phyloP scores from a whole-genome alignment of 1,140 invertebrate species.

The Sesamia nonagrioides region DNA sequence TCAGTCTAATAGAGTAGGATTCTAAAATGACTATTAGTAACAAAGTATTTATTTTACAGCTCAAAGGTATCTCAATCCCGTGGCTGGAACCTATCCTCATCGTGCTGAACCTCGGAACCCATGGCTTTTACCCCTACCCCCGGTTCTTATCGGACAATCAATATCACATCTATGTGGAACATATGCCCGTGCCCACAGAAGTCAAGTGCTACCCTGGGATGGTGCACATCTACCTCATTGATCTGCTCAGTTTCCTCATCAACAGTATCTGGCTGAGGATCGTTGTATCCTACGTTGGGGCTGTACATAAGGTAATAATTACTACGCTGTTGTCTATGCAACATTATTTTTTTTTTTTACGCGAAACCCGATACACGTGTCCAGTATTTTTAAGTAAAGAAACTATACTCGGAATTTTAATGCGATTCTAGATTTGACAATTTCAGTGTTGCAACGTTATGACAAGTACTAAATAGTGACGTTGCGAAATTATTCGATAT shows the following conservation, averaged over 20 bases:
- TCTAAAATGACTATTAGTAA: background rate
- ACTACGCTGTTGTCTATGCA: background rate
- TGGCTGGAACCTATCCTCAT: constrained; percentile 68
- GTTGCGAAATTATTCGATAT: too few relatives aligned
- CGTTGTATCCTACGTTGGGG: constrained; percentile 66
- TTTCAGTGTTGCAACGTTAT: too few relatives aligned
- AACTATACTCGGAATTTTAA: too few relatives aligned
- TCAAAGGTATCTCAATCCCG: constrained; percentile 61
- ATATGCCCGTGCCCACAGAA: constrained; percentile 52
- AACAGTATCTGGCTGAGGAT: constrained; percentile 76
- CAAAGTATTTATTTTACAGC: constrained; percentile 54
- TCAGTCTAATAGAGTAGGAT: too few relatives aligned
- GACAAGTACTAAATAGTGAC: too few relatives aligned
- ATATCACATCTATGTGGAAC: constrained; percentile 59
- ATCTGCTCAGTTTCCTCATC: constrained; percentile 70
- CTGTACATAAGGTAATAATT: constrained; percentile 68
- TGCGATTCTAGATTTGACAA: too few relatives aligned
- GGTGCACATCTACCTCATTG: constrained; percentile 69
- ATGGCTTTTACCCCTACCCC: constrained; percentile 76
- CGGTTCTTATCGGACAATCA: constrained; percentile 58
- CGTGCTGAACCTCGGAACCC: constrained; percentile 71
- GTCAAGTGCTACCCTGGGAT: constrained; percentile 71
- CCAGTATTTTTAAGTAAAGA: too few relatives aligned
- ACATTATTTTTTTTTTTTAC: too few relatives aligned
- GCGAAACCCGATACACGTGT: too few relatives aligned